phyloP scores from a whole-genome alignment of 35 echinoderm and acorn worm species.

The Ophioderma brevispina region DNA sequence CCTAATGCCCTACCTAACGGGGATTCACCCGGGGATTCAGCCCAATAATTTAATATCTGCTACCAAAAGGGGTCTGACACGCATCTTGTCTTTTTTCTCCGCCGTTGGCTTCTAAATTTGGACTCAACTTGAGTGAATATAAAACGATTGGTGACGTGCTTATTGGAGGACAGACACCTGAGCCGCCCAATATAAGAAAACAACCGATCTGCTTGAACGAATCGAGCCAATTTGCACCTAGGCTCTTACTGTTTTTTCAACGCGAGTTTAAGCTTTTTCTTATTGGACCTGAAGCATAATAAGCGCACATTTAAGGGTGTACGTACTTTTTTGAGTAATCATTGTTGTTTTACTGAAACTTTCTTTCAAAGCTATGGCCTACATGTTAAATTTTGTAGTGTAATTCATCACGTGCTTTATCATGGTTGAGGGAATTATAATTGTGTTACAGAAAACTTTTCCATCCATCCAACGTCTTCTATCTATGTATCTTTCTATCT shows the following conservation, averaged over 20 bases:
- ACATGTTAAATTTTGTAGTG: background rate
- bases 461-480: background rate
- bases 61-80: background rate
- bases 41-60: background rate
- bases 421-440: no score
- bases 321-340: background rate
- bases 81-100: background rate
- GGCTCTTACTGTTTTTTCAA: background rate
- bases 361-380: background rate
- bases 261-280: background rate
- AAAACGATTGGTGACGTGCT: conserved; percentile 1
- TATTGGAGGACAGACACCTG: background rate
- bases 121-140: background rate
- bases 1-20: background rate
- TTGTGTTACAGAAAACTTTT: no score
- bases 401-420: background rate
- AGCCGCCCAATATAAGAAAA: background rate
- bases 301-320: background rate
- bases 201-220: background rate
- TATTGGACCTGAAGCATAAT: background rate
- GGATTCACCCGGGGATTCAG: background rate
- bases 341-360: background rate
- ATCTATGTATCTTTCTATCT: background rate
- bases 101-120: background rate
- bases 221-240: background rate